phyloP scores from a whole-genome alignment of 2,113 vertebrate species.

The Bungarus multicinctus region DNA sequence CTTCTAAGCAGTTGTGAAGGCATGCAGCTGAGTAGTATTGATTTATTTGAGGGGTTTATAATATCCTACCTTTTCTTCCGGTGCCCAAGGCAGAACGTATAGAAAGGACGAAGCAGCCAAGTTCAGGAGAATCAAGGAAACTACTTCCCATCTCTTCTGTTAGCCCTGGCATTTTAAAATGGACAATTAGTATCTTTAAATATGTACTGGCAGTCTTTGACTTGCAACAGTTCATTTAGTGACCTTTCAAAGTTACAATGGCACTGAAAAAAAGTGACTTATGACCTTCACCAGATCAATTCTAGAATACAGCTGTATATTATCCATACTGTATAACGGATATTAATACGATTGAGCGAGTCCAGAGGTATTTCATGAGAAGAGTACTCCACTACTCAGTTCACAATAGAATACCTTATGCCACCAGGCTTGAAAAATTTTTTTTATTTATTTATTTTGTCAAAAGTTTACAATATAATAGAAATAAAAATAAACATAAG shows the following conservation, averaged over 20 bases:
- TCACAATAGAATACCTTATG: too few species aligned
- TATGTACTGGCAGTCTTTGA: neutral
- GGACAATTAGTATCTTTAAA: neutral
- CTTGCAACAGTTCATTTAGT: too few species aligned
- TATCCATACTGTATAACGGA: too few species aligned
- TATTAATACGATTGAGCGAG: too few species aligned
- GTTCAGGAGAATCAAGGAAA: neutral
- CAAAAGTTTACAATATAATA: too few species aligned
- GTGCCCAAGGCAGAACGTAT: neutral
- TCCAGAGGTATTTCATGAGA: too few species aligned
- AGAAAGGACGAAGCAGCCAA: neutral
- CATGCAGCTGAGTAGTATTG: neutral
- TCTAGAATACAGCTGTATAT: too few species aligned
- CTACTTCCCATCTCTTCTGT: neutral
- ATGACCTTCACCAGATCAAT: neutral
- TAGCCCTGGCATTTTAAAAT: neutral
- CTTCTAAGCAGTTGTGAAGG: neutral
- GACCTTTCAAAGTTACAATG: neutral
- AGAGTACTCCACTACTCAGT: too few species aligned
- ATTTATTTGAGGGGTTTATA: neutral
- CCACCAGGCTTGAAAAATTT: too few species aligned
- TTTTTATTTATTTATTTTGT: too few species aligned
- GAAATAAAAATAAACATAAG: too few species aligned
- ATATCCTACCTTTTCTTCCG: neutral
- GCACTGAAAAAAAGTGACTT: neutral